These are phyloP conservation scores for Xenopus tropicalis DNA, from an alignment of 2,113 vertebrate genomes.

Conservation along the genomic window DNA sequence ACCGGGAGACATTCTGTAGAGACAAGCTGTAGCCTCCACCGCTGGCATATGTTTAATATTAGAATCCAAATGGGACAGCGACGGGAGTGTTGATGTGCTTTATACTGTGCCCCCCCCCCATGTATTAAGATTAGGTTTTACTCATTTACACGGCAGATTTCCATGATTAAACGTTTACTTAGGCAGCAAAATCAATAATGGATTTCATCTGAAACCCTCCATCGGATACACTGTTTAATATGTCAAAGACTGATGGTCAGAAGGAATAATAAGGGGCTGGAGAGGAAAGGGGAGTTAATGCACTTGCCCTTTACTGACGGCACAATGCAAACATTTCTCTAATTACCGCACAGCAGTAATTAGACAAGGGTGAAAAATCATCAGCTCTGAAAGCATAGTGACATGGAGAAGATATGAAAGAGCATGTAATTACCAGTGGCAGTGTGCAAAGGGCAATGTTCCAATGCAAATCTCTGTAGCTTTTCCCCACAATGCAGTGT, in stretches of 20 bases:
- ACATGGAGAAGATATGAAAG: no score
- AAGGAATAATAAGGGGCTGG: constrained; percentile 12
- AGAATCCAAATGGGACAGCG: constrained; percentile 62
- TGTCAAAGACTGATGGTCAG: constrained; percentile 2
- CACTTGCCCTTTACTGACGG: not conserved
- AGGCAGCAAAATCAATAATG: constrained; percentile 56
- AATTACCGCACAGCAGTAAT: constrained; percentile 5
- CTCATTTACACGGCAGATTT: constrained; percentile 15
- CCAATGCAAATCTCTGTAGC: no score
- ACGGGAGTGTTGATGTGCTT: constrained; percentile 61
- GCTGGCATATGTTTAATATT: constrained; percentile 68
- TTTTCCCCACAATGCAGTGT: no score
- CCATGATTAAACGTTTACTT: constrained; percentile 53
- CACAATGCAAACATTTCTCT: constrained; percentile 12
- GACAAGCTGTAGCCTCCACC: constrained; percentile 66
- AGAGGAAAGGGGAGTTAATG: constrained; percentile 7
- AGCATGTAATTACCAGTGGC: no score
- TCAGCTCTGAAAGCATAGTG: constrained; percentile 14
- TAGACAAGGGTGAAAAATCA: no score
- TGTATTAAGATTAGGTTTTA: constrained; percentile 2
- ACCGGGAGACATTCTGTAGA: constrained; percentile 65
- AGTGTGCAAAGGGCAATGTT: no score
- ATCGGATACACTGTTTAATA: constrained; percentile 16
- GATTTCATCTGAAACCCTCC: not conserved
- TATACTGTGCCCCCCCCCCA: constrained; percentile 53